A percentile compares a stretch with the other conserved stretches of the same genome.
phyloP scores from a whole-genome alignment of 2,888 invertebrate species.

The Cheilosia grossa region DNA sequence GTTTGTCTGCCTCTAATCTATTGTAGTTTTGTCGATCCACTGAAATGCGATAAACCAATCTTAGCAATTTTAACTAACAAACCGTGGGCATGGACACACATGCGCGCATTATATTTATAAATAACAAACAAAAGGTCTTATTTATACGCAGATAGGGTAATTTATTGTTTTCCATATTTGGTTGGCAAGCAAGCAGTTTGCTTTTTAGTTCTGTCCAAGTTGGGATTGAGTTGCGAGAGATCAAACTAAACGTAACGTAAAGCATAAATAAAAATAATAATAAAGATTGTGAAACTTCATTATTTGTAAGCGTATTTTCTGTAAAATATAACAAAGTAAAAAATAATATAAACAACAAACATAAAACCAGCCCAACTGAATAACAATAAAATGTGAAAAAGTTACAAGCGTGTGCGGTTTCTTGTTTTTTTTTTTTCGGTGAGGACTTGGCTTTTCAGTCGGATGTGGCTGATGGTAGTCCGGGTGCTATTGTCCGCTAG shows the following conservation, averaged over 20 bases:
- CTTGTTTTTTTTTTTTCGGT: too few species aligned
- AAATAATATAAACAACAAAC: constrained; percentile 31
- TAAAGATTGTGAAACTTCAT: constrained; percentile 48
- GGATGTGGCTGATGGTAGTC: too few species aligned
- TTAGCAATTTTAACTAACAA: constrained; percentile 59
- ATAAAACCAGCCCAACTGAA: constrained; percentile 38
- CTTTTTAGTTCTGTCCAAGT: constrained; percentile 35
- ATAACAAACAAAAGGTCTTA: constrained; percentile 29
- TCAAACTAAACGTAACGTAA: constrained; percentile 43
- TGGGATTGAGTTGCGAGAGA: constrained; percentile 48
- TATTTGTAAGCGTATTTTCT: constrained; percentile 64
- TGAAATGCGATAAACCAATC: constrained; percentile 58
- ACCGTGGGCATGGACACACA: constrained; percentile 28
- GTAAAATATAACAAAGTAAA: constrained; percentile 60
- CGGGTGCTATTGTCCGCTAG: too few species aligned
- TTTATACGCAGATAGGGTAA: constrained; percentile 64
- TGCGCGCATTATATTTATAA: constrained; percentile 28
- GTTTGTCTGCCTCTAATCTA: constrained; percentile 25
- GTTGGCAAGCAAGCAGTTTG: constrained; percentile 23
- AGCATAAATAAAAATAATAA: constrained; percentile 15
- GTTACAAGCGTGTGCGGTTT: not conserved
- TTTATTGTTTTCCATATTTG: constrained; percentile 31
- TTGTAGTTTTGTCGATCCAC: constrained; percentile 19
- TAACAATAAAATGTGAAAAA: constrained; percentile 51
- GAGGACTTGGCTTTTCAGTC: too few species aligned